Base-by-base conservation (phyloP, 2,797 vertebrate genomes). In the Lepidocolaptes lacrymiger region DNA sequence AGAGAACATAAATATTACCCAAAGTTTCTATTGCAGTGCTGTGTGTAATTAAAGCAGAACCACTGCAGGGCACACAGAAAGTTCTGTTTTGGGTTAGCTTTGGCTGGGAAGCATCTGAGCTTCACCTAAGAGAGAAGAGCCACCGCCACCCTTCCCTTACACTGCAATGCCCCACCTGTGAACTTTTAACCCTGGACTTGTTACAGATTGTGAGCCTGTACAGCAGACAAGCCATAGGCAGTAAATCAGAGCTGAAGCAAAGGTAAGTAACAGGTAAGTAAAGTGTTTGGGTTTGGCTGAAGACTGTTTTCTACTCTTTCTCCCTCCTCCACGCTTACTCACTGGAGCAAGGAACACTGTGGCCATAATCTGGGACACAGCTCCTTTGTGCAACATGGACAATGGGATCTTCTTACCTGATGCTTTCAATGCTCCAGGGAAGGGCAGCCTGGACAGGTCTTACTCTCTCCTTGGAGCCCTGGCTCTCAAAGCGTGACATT, bases 381-480 rank as follows among this genome's bases (percentile, higher is more conserved):
- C 54, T 55, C 24, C n/a, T 76, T 14, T 43, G 34, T 32, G 27
- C 54, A 52, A 30, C 6, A 0, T 12, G 49, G 63, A 7, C 20
- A 20, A 32, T 5, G 12, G 15, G 20, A 43, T 32, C 43, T 41
- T 36, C 66, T 43, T 19, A 10, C 12, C 59, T 15, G 43, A 8
- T 15, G 27, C 56, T 72, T 74, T 6, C 75, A 32, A 10, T 24
- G 26, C 61, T 51, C 19, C 39, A 54, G 28, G 51, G 34, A 68
- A 34, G 0, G 0, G 46, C 54, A 84, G 8, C 30, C 0, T 0
- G 12, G 30, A 10, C 30, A 82, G 36, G 27, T 58, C 36, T 14
- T 43, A 8, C 46, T n/a, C 1, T 0, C 54, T 56, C 34, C 26
- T 46, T 63, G 46, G 41, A 81, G 48, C 44, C 20, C 21, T 1